A percentile compares a stretch with the other conserved stretches of the same genome.
These are phyloP conservation scores for Aurelia sp. DNA, from an alignment of 30 jellyfish, hydroid and myxozoan species.

Conservation along the genomic window DNA sequence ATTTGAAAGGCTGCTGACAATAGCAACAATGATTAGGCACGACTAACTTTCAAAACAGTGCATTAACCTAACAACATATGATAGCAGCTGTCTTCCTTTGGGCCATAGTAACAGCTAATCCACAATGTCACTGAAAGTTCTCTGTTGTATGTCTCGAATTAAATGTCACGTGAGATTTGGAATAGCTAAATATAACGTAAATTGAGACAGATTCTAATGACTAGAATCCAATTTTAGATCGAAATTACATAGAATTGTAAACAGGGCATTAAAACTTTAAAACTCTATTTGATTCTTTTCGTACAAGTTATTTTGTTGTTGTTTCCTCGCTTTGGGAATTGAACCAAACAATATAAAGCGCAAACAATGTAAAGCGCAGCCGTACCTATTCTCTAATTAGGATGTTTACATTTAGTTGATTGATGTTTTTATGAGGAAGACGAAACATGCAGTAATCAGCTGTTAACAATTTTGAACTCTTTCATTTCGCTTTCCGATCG, in stretches of 20 bases:
- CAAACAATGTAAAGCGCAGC: neutral
- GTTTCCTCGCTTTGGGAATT: neutral
- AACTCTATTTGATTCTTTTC: neutral
- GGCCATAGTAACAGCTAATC: no score
- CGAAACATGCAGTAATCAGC: neutral
- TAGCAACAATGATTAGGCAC: no score
- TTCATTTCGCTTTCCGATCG: conserved; percentile 2
- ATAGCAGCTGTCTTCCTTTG: no score
- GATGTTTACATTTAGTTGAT: neutral
- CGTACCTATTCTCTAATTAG: neutral
- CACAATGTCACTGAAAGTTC: no score
- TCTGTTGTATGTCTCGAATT: no score
- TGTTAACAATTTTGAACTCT: neutral
- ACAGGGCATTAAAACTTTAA: neutral
- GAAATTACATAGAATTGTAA: neutral
- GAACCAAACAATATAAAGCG: neutral
- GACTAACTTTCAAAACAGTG: no score
- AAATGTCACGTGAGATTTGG: no score
- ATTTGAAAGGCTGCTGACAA: no score
- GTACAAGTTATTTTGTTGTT: neutral
- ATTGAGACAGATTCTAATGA: no score
- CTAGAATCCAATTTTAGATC: neutral
- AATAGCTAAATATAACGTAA: no score
- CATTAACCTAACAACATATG: no score
- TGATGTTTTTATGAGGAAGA: neutral